Evolutionary conservation across 2,888 invertebrate species (phyloP).

Genomic region (Idaea dimidiata): DNA sequence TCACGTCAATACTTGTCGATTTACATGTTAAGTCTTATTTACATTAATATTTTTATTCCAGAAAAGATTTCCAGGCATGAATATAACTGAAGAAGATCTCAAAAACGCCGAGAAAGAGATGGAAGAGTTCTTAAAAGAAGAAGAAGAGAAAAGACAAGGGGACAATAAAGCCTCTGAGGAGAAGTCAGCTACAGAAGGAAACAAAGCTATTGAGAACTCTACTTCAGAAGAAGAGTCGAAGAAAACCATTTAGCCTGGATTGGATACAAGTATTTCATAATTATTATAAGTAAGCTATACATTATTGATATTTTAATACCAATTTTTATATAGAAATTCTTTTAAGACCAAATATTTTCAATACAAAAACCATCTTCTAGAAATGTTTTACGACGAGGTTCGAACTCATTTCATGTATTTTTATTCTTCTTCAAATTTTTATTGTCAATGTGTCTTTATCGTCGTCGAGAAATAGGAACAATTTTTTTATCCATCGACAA

Average conservation of each 20-base stretch:
- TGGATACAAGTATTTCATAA: not conserved
- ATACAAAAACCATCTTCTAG: too few relatives aligned
- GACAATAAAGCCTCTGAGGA: conserved; percentile 14
- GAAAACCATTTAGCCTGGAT: conserved; percentile 48
- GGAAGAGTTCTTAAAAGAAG: conserved; percentile 58
- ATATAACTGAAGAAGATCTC: conserved; percentile 70
- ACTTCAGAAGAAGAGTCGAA: conserved; percentile 39
- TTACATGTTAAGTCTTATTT: not conserved
- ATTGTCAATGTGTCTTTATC: too few relatives aligned
- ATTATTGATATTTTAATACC: not conserved
- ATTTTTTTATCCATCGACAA: too few relatives aligned
- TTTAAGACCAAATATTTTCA: not conserved
- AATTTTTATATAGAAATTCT: not conserved
- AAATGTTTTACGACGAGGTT: too few relatives aligned
- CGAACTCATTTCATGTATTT: too few relatives aligned
- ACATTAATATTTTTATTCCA: conserved; percentile 33
- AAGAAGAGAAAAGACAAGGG: conserved; percentile 33
- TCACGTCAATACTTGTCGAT: too few relatives aligned
- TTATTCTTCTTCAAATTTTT: too few relatives aligned
- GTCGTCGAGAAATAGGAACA: too few relatives aligned
- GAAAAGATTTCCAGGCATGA: conserved; percentile 67
- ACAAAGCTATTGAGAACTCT: conserved; percentile 13
- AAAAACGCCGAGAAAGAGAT: conserved; percentile 64
- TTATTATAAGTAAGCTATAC: not conserved
- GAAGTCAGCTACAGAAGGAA: conserved; percentile 6